A percentile compares a stretch with the other conserved stretches of the same genome.
Evolutionary conservation across 1,140 invertebrate species (phyloP).

Genomic region (Arctopsyche grandis): DNA sequence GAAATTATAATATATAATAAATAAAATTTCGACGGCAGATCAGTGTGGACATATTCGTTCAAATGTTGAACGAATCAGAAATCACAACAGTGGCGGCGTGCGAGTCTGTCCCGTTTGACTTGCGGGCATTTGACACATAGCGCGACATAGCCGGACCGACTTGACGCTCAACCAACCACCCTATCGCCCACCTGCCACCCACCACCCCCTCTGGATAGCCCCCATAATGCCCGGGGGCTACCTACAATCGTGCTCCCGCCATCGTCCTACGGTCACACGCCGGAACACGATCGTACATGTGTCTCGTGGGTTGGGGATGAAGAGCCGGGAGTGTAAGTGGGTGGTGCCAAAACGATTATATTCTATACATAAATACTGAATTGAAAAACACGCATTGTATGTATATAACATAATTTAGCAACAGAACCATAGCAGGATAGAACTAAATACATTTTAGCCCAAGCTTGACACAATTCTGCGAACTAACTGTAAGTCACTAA

Average conservation of each 20-base stretch:
- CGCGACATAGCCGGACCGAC: slow-evolving; percentile 9
- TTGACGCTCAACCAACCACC: background rate
- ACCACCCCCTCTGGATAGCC: background rate
- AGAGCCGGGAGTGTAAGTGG: background rate
- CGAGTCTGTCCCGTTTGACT: slow-evolving; percentile 41
- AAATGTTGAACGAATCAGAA: slow-evolving; percentile 43
- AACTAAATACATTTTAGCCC: too few relatives aligned
- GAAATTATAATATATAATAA: too few relatives aligned
- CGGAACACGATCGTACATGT: background rate
- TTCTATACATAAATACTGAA: too few relatives aligned
- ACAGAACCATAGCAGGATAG: too few relatives aligned
- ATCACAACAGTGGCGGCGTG: slow-evolving; percentile 36
- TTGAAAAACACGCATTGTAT: too few relatives aligned
- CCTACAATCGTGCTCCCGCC: background rate
- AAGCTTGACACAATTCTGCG: too few relatives aligned
- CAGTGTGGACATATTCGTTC: slow-evolving; percentile 24
- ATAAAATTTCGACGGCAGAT: too few relatives aligned
- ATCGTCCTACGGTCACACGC: background rate
- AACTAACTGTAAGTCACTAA: too few relatives aligned
- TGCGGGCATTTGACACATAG: slow-evolving; percentile 52
- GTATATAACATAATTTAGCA: too few relatives aligned
- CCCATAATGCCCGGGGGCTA: background rate
- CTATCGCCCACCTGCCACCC: background rate
- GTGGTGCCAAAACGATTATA: too few relatives aligned
- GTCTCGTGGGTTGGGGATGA: background rate